Evolutionary conservation across 2,113 vertebrate genomes (phyloP).

Genomic region (Tachycineta bicolor): DNA sequence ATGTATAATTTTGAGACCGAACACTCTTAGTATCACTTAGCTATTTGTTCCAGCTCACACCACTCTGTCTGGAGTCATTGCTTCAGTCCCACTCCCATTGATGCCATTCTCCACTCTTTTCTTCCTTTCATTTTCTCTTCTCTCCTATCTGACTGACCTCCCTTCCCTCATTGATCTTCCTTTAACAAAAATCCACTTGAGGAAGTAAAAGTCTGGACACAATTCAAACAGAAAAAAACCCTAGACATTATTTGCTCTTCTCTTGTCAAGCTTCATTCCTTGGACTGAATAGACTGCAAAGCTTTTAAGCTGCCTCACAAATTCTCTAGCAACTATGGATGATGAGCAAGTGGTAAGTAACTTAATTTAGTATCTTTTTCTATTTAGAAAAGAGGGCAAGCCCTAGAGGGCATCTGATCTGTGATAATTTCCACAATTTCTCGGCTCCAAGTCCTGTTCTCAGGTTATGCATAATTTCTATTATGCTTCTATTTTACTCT

Average conservation of each 20-base stretch:
- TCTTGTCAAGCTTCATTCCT: not conserved
- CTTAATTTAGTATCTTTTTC: not conserved
- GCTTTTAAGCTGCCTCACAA: not conserved
- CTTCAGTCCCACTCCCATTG: not conserved
- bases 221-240: not conserved
- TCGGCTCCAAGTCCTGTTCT: not conserved
- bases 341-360: not conserved
- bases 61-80: not conserved
- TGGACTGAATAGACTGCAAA: not conserved
- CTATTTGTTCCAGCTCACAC: not conserved
- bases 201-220: not conserved
- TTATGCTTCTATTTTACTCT: not conserved
- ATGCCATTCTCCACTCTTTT: not conserved
- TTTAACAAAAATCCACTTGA: constrained; percentile 1
- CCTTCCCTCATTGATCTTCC: not conserved
- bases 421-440: not conserved
- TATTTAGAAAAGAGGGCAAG: not conserved
- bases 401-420: not conserved
- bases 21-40: not conserved
- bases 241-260: not conserved
- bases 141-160: not conserved
- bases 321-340: not conserved
- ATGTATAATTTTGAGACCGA: constrained; percentile 12
- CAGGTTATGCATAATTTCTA: not conserved
- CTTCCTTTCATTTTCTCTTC: not conserved